These are phyloP conservation scores for Nomada fabriciana DNA, from an alignment of 2,888 invertebrate species.

Conservation along the genomic window DNA sequence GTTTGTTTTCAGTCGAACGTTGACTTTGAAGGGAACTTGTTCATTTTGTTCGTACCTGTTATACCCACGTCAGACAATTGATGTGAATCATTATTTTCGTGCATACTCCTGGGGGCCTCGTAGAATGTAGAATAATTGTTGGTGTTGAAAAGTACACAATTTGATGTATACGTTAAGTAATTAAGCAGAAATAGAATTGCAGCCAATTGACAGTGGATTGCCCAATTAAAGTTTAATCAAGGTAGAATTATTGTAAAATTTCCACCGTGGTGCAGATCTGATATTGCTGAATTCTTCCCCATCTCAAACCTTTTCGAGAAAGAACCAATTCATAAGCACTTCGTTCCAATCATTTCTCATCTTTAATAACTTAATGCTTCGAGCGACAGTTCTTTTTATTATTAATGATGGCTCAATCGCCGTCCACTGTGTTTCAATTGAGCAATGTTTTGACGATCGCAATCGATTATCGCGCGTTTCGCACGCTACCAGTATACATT, in stretches of 20 bases:
- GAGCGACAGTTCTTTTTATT: conserved; percentile 13
- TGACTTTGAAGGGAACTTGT: conserved; percentile 24
- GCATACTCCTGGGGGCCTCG: background rate
- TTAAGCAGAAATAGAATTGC: background rate
- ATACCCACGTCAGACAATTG: conserved; percentile 1
- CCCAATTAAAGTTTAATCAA: background rate
- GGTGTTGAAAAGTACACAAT: background rate
- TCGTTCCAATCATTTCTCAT: background rate
- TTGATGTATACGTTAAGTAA: background rate
- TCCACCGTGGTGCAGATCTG: too few species aligned
- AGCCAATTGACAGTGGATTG: too few species aligned
- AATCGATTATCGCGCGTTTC: conserved; percentile 35
- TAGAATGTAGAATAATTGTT: background rate
- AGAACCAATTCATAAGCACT: background rate
- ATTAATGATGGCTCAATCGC: conserved; percentile 12
- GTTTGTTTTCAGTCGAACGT: conserved; percentile 42
- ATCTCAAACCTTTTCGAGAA: background rate
- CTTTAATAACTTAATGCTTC: background rate
- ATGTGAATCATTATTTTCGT: conserved; percentile 2
- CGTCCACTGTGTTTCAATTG: conserved; percentile 31
- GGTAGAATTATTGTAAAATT: too few species aligned
- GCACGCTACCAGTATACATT: conserved; percentile 31
- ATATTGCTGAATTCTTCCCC: background rate
- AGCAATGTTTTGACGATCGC: conserved; percentile 50
- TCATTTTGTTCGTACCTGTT: conserved; percentile 29